These are phyloP conservation scores for Xiphorhynchus elegans DNA, from an alignment of 2,113 vertebrate genomes.

Conservation along the genomic window DNA sequence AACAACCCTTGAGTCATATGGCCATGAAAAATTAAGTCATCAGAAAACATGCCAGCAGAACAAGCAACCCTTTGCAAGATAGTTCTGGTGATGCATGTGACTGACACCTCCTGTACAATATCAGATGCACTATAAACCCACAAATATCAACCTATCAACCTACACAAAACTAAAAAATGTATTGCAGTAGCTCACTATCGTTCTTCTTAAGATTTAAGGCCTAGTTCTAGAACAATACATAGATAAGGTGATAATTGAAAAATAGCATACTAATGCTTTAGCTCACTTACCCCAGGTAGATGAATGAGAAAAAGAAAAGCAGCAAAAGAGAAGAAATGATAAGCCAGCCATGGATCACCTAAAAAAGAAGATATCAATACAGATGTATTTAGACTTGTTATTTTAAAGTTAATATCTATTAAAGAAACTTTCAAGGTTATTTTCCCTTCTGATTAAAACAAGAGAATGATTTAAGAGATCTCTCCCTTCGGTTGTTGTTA, in stretches of 20 bases:
- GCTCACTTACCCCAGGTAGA: slow-evolving; percentile 94
- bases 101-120: not conserved
- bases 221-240: not conserved
- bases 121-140: not conserved
- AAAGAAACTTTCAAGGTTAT: not conserved
- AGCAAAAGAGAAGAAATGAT: slow-evolving; percentile 95
- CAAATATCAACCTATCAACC: not conserved
- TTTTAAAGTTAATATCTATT: not conserved
- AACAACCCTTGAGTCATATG: not conserved
- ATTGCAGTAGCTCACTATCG: not conserved
- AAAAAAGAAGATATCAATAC: not conserved
- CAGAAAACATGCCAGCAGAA: not conserved
- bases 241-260: not conserved
- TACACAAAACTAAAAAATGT: not conserved
- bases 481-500: not conserved
- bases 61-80: not conserved
- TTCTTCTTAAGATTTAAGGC: not conserved
- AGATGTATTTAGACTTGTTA: not conserved
- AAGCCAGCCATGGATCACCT: slow-evolving; percentile 99
- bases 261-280: not conserved
- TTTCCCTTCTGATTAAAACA: not conserved
- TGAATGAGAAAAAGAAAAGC: slow-evolving; percentile 98
- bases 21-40: not conserved
- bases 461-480: not conserved
- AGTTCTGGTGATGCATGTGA: not conserved